A percentile compares a stretch with the other conserved stretches of the same genome.
phyloP scores from a whole-genome alignment of 2,797 vertebrate genomes.

The Ptychadena robeensis region DNA sequence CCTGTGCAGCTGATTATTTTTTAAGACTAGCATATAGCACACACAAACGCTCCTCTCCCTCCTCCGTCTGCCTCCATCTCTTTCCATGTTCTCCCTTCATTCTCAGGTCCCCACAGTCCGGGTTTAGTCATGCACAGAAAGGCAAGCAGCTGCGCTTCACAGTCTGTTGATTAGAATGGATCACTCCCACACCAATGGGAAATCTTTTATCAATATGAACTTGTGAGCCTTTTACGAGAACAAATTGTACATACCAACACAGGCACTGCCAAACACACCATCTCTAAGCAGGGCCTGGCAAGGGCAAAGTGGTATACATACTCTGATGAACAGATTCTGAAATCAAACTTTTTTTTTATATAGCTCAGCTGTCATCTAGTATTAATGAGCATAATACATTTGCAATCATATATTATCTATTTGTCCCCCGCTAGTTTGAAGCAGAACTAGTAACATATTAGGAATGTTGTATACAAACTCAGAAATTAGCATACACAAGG shows the following conservation, averaged over 20 bases:
- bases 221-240: slow-evolving; percentile 44
- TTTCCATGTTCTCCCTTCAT: slow-evolving; percentile 52
- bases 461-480: neutral
- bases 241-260: slow-evolving; percentile 54
- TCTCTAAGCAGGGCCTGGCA: slow-evolving; percentile 10
- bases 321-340: slow-evolving; percentile 18
- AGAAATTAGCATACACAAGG: neutral
- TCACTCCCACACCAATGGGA: slow-evolving; percentile 59
- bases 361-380: slow-evolving; percentile 8
- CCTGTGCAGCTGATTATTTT: slow-evolving; percentile 54
- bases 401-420: neutral
- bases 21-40: slow-evolving; percentile 37
- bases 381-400: neutral
- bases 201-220: slow-evolving; percentile 58
- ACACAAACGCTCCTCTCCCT: slow-evolving; percentile 37
- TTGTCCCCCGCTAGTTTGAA: neutral
- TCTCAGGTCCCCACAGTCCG: slow-evolving; percentile 44
- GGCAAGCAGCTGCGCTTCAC: slow-evolving; percentile 58
- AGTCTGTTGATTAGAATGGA: slow-evolving; percentile 58
- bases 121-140: slow-evolving; percentile 57
- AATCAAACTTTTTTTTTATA: slow-evolving; percentile 6
- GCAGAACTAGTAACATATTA: neutral
- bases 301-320: neutral
- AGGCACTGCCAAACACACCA: slow-evolving; percentile 32
- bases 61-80: slow-evolving; percentile 44